Evolutionary conservation across 2,113 vertebrate species (phyloP).

Genomic region (Acinonyx jubatus): DNA sequence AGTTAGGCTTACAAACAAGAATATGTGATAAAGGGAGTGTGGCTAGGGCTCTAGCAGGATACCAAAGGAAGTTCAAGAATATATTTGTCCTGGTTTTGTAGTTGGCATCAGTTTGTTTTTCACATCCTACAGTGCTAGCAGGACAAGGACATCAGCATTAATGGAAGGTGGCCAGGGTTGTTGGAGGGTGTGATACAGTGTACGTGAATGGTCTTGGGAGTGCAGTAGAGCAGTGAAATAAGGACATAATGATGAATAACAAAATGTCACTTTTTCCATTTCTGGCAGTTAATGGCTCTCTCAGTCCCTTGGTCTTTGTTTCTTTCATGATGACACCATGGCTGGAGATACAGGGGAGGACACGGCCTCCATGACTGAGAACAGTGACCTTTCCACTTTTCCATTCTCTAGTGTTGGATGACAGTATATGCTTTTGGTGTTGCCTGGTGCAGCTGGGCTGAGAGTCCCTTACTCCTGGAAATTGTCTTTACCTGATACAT

Average conservation of each 20-base stretch:
- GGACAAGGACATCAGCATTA: not conserved
- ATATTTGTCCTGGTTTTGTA: not conserved
- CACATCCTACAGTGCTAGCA: not conserved
- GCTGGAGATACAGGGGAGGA: not conserved
- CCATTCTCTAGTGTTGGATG: not conserved
- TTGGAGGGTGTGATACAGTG: not conserved
- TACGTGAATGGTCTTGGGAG: not conserved
- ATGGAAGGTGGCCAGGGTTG: not conserved
- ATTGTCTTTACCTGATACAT: not conserved
- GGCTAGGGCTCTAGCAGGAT: not conserved
- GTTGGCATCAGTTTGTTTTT: not conserved
- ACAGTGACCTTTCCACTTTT: conserved; percentile 2
- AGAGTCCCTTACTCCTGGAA: not conserved
- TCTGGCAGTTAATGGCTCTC: not conserved
- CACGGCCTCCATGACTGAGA: not conserved
- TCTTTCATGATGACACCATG: conserved; percentile 2
- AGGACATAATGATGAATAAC: not conserved
- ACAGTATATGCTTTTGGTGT: not conserved
- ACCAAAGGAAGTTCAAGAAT: not conserved
- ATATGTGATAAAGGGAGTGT: not conserved
- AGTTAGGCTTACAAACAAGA: not conserved
- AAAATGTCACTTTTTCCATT: not conserved
- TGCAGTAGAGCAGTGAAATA: not conserved
- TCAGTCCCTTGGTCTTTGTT: not conserved
- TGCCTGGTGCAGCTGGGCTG: not conserved